A percentile compares a stretch with the other conserved stretches of the same genome.
phyloP scores from a whole-genome alignment of 2,113 vertebrate species.

The Podarcis raffonei region DNA sequence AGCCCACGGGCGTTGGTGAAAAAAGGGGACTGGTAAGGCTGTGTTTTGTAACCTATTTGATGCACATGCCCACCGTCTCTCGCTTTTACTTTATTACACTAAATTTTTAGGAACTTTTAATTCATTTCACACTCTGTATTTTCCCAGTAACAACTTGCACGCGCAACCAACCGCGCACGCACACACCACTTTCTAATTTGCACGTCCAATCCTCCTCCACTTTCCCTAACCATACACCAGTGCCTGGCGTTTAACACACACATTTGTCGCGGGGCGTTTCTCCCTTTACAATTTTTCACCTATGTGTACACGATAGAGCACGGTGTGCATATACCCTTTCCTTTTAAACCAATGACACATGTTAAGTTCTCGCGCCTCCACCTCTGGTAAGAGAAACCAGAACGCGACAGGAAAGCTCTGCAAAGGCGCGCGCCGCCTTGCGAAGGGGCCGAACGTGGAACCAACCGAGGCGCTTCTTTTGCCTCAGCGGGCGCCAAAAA shows the following conservation, averaged over 20 bases:
- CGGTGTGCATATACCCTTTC: no score
- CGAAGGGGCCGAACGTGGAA: not conserved
- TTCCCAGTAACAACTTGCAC: not conserved
- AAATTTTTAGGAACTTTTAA: not conserved
- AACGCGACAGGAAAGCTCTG: not conserved
- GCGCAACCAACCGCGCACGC: not conserved
- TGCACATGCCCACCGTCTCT: not conserved
- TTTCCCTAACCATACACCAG: not conserved
- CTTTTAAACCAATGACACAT: not conserved
- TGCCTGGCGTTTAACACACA: not conserved
- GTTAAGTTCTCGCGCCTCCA: not conserved
- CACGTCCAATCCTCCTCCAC: not conserved
- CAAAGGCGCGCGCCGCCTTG: not conserved
- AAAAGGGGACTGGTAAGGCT: not conserved
- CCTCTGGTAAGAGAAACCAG: not conserved
- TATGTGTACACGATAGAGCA: no score
- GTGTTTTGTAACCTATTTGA: slow-evolving; percentile 19
- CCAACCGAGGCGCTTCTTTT: not conserved
- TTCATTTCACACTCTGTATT: not conserved
- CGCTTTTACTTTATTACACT: not conserved
- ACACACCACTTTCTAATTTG: not conserved
- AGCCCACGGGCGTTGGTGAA: slow-evolving; percentile 20
- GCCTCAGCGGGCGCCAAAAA: not conserved
- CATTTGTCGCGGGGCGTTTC: no score
- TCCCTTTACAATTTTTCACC: no score